Base-by-base conservation (phyloP, 2,113 vertebrate genomes). In the Excalfactoria chinensis region DNA sequence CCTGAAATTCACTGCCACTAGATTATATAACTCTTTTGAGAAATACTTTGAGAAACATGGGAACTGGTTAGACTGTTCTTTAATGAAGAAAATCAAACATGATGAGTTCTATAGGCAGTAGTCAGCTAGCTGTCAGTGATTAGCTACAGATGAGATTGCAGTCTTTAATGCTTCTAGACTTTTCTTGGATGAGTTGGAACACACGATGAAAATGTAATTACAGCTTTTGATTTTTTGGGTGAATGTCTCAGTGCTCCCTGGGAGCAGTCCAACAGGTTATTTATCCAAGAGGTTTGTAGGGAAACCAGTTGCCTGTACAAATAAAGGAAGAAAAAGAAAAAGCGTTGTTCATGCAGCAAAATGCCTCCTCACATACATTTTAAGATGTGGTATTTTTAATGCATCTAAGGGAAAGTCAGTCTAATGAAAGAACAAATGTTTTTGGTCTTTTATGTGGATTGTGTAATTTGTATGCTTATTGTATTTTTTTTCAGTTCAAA, bases 61-160 rank as follows among this genome's bases (percentile, higher is more conserved):
- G 81, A 96, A 93, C 84, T 93, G 81, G 85, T 91, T 80, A 95
- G 88, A 32, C 60, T 41, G 34, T 51, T 93, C 71, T 93, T 84
- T 93, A 95, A 86, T 86, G 79, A 89, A 87, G 49, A 82, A 85
- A 94, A 95, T 92, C 86, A 95, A 95, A 96, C 90, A 95, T 95
- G 59, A 86, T 78, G 90, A 84, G 58, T 88, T 94, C 88, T 96
- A 93, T 94, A 95, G 80, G 71, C 76, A 90, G 28, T 73, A 91
- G 67, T 93, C 80, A 95, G 90, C 84, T 93, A 34, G 72, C 84
- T 94, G 90, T 81, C 86, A 96, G 78, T 91, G 95, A 96, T 95
- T 91, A 88, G 86, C 89, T 95, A 89, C 95, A 95, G 85, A 95
- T 95, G 94, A 89, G 60, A 69, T 90, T 90, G 48, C 41, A 56